Evolutionary conservation across 2,888 invertebrate genomes (phyloP), one percentile per base, ranked within the genome.

Genomic region (Aphrophora alni): DNA sequence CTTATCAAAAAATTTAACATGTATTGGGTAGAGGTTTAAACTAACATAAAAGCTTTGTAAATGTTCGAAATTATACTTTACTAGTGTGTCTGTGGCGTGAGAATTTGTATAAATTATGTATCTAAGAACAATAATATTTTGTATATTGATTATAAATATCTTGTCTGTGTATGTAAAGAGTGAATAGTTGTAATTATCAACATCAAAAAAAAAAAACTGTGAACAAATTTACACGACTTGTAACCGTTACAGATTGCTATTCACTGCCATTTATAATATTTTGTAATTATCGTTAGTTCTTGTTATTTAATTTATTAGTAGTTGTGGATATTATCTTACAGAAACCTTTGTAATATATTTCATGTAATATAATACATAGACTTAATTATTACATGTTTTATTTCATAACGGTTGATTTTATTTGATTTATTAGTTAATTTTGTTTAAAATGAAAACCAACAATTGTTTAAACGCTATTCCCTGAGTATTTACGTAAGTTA

Each of bases 191-290:
- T n/a, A n/a, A n/a, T n/a, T n/a, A n/a, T n/a, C n/a, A n/a, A n/a
- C n/a, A n/a, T n/a, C n/a, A n/a, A n/a, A n/a, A 59, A 33, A 33
- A 33, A 33, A 33, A 33, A 33, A 33, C 33, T 33, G 8, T 33
- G 33, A n/a, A n/a, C n/a, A n/a, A n/a, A n/a, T 14, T 44, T 44
- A 44, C 44, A 44, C 44, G 14, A 44, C 44, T 44, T 21, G 21
- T 59, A 59, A 59, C 59, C 21, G 4, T 59, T 21, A 59, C 21
- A 21, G 4, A 59, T 59, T 21, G 59, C 59, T 59, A 59, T 59
- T 59, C 59, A 59, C 59, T 59, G 59, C 59, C 59, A 59, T 59
- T 59, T 59, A 21, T 59, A n/a, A 59, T 59, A 21, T 59, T 59
- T 59, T 59, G 21, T 59, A 21, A 17, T 33, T 33, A 59, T 21